Percentiles rank a stretch among this genome's conserved stretches.
phyloP scores from a whole-genome alignment of 2,797 vertebrate genomes.

The Chloroceryle amazona region DNA sequence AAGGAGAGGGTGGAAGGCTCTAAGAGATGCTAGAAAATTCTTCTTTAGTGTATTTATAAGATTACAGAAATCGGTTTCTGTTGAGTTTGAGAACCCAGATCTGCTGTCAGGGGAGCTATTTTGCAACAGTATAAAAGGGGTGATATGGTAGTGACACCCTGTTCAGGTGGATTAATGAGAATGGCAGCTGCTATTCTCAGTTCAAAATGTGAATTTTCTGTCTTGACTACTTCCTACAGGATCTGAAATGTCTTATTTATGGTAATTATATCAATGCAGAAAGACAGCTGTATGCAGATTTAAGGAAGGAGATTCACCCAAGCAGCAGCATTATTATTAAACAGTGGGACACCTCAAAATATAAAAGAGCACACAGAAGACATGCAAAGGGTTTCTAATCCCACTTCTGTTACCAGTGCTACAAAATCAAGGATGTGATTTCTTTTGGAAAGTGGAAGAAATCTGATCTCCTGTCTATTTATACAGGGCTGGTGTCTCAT shows the following conservation, averaged over 20 bases:
- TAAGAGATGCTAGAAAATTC: background rate
- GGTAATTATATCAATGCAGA: background rate
- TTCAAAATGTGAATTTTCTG: background rate
- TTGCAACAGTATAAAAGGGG: background rate
- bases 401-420: background rate
- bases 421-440: background rate
- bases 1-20: background rate
- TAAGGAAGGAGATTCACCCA: background rate
- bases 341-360: background rate
- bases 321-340: background rate
- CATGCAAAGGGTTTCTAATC: background rate
- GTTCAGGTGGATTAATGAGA: background rate
- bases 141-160: background rate
- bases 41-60: background rate
- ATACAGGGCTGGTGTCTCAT: background rate
- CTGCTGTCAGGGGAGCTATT: background rate
- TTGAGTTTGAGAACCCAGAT: background rate
- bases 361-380: background rate
- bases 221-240: background rate
- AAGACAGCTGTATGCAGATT: fast-evolving
- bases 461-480: background rate
- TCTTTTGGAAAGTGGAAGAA: background rate
- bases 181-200: background rate
- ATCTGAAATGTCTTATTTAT: background rate
- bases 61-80: background rate